Conservation (phyloP, 1,140 invertebrate species). For the Bombus ignitus region DNA sequence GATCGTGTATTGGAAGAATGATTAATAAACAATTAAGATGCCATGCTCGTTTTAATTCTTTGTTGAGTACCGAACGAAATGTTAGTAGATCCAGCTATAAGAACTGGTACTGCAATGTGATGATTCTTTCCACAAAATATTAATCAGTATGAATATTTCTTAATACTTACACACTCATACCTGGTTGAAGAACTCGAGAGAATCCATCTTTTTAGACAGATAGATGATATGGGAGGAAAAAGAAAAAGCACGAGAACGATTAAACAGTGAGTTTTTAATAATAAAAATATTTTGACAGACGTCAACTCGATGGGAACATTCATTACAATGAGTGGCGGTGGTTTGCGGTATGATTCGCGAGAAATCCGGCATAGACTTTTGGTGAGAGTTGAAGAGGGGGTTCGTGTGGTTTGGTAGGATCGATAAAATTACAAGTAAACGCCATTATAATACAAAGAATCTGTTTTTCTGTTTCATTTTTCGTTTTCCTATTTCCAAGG, state of each 20-base stretch:
- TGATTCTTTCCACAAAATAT: too few relatives aligned
- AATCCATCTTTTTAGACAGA: not conserved
- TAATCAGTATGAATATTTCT: too few relatives aligned
- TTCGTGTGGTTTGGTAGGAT: not conserved
- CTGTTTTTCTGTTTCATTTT: conserved; percentile 25
- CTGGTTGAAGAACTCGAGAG: too few relatives aligned
- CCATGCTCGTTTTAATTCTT: too few relatives aligned
- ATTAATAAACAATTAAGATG: too few relatives aligned
- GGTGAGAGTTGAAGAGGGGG: not conserved
- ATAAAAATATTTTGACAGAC: conserved; percentile 82
- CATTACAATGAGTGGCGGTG: conserved; percentile 60
- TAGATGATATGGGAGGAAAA: conserved; percentile 17
- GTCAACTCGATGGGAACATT: conserved; percentile 74
- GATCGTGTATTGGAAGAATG: too few relatives aligned
- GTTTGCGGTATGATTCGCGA: conserved; percentile 59
- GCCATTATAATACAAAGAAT: conserved; percentile 59
- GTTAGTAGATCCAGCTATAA: too few relatives aligned
- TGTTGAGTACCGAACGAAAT: too few relatives aligned
- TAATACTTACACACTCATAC: not conserved
- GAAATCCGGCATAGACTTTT: conserved; percentile 35
- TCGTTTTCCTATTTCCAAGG: conserved; percentile 22
- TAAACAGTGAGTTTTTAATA: conserved; percentile 82
- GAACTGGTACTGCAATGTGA: too few relatives aligned
- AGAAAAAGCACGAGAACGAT: conserved; percentile 70
- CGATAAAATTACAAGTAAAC: conserved; percentile 61